Evolutionary conservation across 2,888 invertebrate genomes (phyloP).

Genomic region (Mesorhabditis sp.): DNA sequence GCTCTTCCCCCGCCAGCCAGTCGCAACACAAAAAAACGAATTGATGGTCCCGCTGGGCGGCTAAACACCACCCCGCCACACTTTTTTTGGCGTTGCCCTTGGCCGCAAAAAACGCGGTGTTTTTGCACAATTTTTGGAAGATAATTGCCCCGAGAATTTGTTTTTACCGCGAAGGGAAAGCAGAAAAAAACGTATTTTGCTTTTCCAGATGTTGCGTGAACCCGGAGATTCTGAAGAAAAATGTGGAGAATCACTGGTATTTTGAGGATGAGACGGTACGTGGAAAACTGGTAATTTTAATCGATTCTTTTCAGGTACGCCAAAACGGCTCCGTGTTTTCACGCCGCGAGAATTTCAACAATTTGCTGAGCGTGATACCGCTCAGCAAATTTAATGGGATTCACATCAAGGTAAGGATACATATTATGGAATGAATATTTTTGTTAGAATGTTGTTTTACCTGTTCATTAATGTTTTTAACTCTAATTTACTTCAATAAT

Average conservation of each 20-base stretch:
- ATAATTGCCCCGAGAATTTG: too few species aligned
- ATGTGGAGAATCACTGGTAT: constrained; percentile 32
- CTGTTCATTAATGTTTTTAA: too few species aligned
- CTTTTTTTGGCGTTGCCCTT: too few species aligned
- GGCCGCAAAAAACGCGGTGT: too few species aligned
- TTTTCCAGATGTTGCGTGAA: constrained; percentile 21
- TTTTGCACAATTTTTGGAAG: too few species aligned
- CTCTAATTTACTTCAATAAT: too few species aligned
- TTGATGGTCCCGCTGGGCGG: too few species aligned
- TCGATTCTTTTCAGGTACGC: constrained; percentile 20
- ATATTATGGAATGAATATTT: background rate
- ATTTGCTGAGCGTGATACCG: constrained; percentile 81
- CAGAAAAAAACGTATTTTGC: background rate
- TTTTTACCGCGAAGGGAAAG: background rate
- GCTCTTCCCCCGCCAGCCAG: too few species aligned
- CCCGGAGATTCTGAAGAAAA: constrained; percentile 17
- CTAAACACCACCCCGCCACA: too few species aligned
- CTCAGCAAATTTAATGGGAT: constrained; percentile 94
- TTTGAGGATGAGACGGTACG: constrained; percentile 27
- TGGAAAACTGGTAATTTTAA: background rate
- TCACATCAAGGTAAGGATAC: constrained; percentile 81
- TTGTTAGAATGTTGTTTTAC: background rate
- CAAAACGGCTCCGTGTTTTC: constrained; percentile 72
- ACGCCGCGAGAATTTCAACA: constrained; percentile 85
- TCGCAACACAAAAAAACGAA: too few species aligned